A percentile compares a stretch with the other conserved stretches of the same genome.
These are phyloP conservation scores for Polyergus mexicanus DNA, from an alignment of 1,140 invertebrate species.

Conservation along the genomic window DNA sequence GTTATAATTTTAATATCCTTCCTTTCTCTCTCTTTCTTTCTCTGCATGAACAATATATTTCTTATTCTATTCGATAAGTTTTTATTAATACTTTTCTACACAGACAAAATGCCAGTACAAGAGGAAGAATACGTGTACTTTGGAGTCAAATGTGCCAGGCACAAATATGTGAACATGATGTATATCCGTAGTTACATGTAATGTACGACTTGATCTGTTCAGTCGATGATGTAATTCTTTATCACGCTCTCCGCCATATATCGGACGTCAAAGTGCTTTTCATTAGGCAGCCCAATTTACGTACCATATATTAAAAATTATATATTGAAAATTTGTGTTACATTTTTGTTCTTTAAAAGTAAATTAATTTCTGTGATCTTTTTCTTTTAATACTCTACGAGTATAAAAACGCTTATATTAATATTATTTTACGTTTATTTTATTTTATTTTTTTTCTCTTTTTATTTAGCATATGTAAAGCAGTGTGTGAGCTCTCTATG, in stretches of 20 bases:
- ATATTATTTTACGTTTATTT: conserved; percentile 28
- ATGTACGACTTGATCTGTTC: conserved; percentile 54
- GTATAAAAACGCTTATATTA: conserved; percentile 8
- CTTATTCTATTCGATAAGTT: not conserved
- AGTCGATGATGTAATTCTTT: conserved; percentile 44
- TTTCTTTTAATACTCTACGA: conserved; percentile 6
- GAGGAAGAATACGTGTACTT: conserved; percentile 51
- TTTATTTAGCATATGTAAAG: conserved; percentile 4
- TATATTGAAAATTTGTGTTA: conserved; percentile 57
- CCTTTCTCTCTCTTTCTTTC: not conserved
- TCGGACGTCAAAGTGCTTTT: conserved; percentile 46
- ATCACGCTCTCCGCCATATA: conserved; percentile 29
- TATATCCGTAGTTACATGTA: conserved; percentile 67
- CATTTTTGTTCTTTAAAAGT: conserved; percentile 66
- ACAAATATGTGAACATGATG: conserved; percentile 57
- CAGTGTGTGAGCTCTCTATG: not conserved
- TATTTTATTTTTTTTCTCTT: not conserved
- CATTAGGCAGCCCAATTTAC: conserved; percentile 35
- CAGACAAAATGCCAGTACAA: conserved; percentile 44
- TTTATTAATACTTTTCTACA: conserved; percentile 36
- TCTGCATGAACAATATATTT: not conserved
- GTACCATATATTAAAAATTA: conserved; percentile 28
- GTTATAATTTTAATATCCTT: conserved; percentile 17
- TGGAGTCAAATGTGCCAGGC: conserved; percentile 41
- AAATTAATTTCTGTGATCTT: conserved; percentile 70